Base-by-base conservation (phyloP, 1,140 invertebrate genomes). In the Hyles vespertilio region DNA sequence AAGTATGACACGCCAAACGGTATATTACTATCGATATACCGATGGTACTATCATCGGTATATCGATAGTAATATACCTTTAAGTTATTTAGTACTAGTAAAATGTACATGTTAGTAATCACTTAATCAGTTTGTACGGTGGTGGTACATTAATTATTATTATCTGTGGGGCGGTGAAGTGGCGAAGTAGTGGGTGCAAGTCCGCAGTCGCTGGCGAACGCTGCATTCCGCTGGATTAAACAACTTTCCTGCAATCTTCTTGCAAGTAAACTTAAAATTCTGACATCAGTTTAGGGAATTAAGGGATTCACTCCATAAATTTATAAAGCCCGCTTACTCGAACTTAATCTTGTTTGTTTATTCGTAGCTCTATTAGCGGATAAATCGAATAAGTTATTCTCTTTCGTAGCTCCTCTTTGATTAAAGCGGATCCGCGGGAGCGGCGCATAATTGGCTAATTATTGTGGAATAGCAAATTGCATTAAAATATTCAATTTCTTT, bases 321-420 rank as follows among this genome's bases (percentile, higher is more conserved):
- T 79, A 81, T 81, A 80, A 87, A 72, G 63, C 68, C 69, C 56
- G 77, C 67, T 77, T 78, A 70, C 69, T 73, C 68, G 61, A 64
- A 67, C 66, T 77, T 87, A 84, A 87, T 85, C 77, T 77, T 77
- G 74, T 84, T 81, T 84, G 77, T 80, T 85, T 83, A 81, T 70
- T 76, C 72, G 63, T 72, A 70, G 77, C 74, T 77, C 79, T 80
- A 84, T 82, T 80, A 84, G 71, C 73, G 70, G 71, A 75, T 77
- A 79, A 82, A 82, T 79, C 75, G 71, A 77, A 83, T 83, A 81
- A 81, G 67, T 73, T 83, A 84, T 87, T 85, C 82, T 70, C 77
- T 87, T 85, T 85, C 58, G 62, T 63, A 53, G 63, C 65, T 75
- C 70, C 63, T 56, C 61, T 68, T 66, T 77, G 72, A 80, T 84